Base-by-base conservation (phyloP, 1,140 invertebrate genomes). In the Temnothorax longispinosus region DNA sequence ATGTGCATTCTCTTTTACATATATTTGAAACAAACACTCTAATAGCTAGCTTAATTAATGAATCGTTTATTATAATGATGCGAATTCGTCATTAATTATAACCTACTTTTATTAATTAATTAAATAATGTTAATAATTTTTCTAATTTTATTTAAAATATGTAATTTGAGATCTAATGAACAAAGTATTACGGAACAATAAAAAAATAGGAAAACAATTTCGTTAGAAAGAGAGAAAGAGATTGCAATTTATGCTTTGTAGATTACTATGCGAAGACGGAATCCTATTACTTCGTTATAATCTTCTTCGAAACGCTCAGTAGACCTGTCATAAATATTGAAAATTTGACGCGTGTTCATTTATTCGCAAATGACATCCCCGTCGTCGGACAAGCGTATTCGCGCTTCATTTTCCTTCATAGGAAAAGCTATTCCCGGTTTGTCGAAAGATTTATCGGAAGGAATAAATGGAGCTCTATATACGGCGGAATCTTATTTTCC, bases 391-490 rank as follows among this genome's bases (percentile, higher is more conserved):
- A 47, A 82, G 52, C 15, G 50, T 6, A 32, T 32, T 54, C 41
- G 35, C 65, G n/a, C 50, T 87, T 65, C 56, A n/a, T 85, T 89
- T 62, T 67, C 27, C 58, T 64, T 32, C 11, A 8, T 15, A 41
- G 80, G 71, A 76, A 85, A 62, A 82, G 1, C 32, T 41, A 74
- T 85, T 71, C 69, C n/a, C n/a, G 21, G 65, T 86, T 81, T 60
- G 10, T 21, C 13, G 67, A 82, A 21, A 15, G 82, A 72, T 75
- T 75, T 71, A 84, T 80, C 81, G 82, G 75, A 80, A 58, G 10
- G 38, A 88, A 72, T 62, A 85, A 89, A 89, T 77, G 87, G 67
- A 78, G 44, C 13, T 41, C 11, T 38, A n/a, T 64, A 21, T 21
- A 72, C 0, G 11, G 10, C 38, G 6, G 1, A 67, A 47, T 86